Percentiles rank a stretch among this genome's conserved stretches.
Evolutionary conservation across 2,113 vertebrate species (phyloP).

Genomic region (Nothobranchius furzeri): DNA sequence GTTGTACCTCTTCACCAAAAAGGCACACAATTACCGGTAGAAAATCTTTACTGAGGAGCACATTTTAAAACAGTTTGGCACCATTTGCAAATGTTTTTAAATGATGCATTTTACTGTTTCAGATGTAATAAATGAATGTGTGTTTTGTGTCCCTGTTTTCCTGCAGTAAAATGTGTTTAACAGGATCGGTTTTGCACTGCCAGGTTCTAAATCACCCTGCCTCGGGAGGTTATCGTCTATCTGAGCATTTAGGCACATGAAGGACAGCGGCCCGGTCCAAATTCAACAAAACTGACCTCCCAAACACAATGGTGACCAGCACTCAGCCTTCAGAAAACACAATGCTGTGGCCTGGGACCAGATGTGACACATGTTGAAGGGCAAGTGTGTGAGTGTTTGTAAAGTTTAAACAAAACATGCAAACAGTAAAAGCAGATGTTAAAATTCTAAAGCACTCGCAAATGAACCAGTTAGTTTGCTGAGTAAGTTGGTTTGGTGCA

Average conservation of each 20-base stretch:
- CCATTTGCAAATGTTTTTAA: slow-evolving; percentile 2
- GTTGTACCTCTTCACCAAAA: slow-evolving; percentile 37
- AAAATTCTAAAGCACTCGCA: not conserved
- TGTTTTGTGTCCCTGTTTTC: slow-evolving; percentile 21
- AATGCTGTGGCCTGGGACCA: slow-evolving; percentile 59
- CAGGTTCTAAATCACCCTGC: slow-evolving; percentile 31
- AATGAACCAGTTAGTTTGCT: too few relatives aligned
- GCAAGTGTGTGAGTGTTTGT: not conserved
- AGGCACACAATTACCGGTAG: slow-evolving; percentile 60
- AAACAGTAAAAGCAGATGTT: not conserved
- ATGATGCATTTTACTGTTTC: slow-evolving; percentile 29
- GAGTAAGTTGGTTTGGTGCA: not conserved
- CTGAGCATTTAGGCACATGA: slow-evolving; percentile 29
- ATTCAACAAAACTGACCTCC: slow-evolving; percentile 69
- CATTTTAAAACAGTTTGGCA: slow-evolving; percentile 37
- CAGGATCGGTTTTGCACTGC: slow-evolving; percentile 10
- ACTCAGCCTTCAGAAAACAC: slow-evolving; percentile 55
- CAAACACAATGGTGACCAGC: slow-evolving; percentile 64
- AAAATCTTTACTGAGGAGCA: slow-evolving; percentile 66
- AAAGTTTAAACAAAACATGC: not conserved
- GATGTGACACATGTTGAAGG: slow-evolving; percentile 37
- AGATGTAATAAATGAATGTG: not conserved
- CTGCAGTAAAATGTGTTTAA: slow-evolving; percentile 42
- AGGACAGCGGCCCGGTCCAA: slow-evolving; percentile 58
- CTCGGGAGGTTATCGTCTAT: slow-evolving; percentile 24